phyloP scores from a whole-genome alignment of 1,140 invertebrate species.

The Heliothis subflexa region DNA sequence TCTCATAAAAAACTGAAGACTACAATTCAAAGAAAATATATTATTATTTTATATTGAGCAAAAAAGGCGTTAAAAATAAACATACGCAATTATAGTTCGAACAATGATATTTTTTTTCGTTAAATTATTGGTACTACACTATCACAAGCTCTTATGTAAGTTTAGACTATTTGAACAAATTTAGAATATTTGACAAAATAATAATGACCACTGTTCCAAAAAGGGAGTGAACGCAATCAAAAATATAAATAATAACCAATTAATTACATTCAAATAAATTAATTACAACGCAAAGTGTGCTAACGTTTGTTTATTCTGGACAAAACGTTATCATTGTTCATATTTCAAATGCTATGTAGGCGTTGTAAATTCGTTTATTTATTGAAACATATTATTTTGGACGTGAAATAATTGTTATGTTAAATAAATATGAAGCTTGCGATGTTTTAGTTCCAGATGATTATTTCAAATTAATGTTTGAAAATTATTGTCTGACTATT shows the following conservation, averaged over 20 bases:
- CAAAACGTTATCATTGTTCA: constrained; percentile 39
- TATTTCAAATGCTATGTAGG: constrained; percentile 17
- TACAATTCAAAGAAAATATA: too few species aligned
- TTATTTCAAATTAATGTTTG: constrained; percentile 18
- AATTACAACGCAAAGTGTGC: constrained; percentile 27
- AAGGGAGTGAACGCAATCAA: neutral
- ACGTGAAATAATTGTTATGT: constrained; percentile 33
- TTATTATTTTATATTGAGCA: too few species aligned
- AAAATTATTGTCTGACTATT: neutral
- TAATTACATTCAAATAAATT: constrained; percentile 34
- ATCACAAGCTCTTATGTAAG: neutral
- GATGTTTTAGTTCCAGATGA: constrained; percentile 25
- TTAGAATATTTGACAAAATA: neutral
- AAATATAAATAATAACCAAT: constrained; percentile 34
- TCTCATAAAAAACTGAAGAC: neutral
- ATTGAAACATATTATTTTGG: constrained; percentile 32
- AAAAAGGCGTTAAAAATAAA: too few species aligned
- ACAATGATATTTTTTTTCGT: too few species aligned
- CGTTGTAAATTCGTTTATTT: constrained; percentile 35
- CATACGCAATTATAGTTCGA: too few species aligned
- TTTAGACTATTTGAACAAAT: neutral
- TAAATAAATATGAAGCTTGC: constrained; percentile 12
- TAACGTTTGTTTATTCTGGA: constrained; percentile 40
- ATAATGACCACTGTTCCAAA: neutral
- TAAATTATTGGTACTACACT: too few species aligned